phyloP scores from a whole-genome alignment of 2,797 vertebrate genomes.

The Onychomys leucogaster region DNA sequence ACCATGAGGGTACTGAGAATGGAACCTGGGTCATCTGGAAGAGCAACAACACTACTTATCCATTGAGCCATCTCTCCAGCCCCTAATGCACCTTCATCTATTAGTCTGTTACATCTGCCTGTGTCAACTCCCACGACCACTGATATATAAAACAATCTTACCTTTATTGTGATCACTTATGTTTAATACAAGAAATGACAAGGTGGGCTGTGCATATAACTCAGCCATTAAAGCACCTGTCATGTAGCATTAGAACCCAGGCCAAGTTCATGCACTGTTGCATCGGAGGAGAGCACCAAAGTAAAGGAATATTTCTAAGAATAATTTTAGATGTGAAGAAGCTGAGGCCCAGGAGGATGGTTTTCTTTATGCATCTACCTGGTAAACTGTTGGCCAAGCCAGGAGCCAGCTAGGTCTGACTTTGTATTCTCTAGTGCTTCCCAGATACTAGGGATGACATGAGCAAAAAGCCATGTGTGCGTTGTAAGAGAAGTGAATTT shows the following conservation, averaged over 20 bases:
- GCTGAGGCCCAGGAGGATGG: neutral
- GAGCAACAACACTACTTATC: neutral
- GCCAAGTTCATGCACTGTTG: neutral
- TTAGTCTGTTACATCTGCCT: neutral
- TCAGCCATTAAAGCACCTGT: neutral
- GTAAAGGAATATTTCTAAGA: neutral
- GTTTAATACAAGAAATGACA: neutral
- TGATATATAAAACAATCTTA: neutral
- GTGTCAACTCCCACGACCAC: neutral
- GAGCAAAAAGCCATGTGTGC: neutral
- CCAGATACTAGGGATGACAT: no score
- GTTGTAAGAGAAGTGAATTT: neutral
- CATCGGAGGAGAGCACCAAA: neutral
- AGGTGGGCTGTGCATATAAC: neutral
- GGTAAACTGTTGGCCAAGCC: neutral
- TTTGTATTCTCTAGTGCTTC: no score
- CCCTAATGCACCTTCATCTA: no score
- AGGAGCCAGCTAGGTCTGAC: neutral
- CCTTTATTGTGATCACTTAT: neutral
- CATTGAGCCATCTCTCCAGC: neutral
- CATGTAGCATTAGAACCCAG: neutral
- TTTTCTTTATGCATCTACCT: neutral
- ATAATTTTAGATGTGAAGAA: neutral
- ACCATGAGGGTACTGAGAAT: neutral
- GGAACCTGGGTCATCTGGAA: neutral